Percentiles rank a stretch among this genome's conserved stretches.
These are phyloP conservation scores for Diadophis punctatus DNA, from an alignment of 2,113 vertebrate species.

Conservation along the genomic window DNA sequence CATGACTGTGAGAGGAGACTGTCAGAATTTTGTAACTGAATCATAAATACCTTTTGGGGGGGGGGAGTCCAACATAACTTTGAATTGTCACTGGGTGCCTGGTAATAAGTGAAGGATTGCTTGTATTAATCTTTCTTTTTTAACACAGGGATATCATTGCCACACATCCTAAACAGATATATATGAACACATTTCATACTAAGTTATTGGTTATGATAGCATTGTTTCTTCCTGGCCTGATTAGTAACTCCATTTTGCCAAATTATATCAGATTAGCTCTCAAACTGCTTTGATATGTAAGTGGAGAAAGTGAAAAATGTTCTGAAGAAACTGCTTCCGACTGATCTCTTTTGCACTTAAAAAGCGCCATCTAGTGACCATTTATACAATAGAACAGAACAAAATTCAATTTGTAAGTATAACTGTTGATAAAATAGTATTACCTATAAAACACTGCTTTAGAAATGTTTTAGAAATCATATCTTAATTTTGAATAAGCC, in stretches of 20 bases:
- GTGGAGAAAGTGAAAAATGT: not conserved
- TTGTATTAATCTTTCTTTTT: not conserved
- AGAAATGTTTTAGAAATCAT: not conserved
- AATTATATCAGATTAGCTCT: not conserved
- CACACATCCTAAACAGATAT: not conserved
- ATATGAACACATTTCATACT: not conserved
- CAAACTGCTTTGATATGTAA: not conserved
- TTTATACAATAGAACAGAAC: not conserved
- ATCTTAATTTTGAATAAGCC: not conserved
- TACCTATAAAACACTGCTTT: not conserved
- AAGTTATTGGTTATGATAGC: not conserved
- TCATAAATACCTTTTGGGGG: not conserved
- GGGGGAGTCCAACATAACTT: not conserved
- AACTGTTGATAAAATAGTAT: not conserved
- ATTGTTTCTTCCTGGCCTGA: not conserved
- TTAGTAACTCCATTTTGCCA: not conserved
- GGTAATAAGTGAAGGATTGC: not conserved
- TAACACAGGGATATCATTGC: not conserved
- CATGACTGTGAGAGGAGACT: not conserved
- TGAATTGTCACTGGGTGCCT: not conserved
- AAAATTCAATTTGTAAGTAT: accelerated
- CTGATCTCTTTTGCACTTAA: slow-evolving; percentile 45
- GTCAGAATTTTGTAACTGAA: not conserved
- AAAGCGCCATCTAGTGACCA: slow-evolving; percentile 65
- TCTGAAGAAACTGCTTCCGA: not conserved